phyloP scores from a whole-genome alignment of 2,888 invertebrate genomes.

The Acrocyrtus sp. region DNA sequence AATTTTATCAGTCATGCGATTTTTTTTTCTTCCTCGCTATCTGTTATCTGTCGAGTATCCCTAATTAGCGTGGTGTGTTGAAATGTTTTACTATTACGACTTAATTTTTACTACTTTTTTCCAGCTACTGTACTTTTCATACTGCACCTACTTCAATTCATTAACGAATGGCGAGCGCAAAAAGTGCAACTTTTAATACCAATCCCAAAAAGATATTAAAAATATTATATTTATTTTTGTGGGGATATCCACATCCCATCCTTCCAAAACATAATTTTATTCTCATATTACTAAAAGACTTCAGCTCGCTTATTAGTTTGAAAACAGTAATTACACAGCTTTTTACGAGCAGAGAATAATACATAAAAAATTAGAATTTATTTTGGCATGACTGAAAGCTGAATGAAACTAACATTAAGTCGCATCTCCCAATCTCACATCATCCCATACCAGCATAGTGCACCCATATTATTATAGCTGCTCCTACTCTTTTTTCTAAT shows the following conservation, averaged over 20 bases:
- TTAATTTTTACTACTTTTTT: too few relatives aligned
- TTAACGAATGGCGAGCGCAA: background rate
- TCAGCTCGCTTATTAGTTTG: conserved; percentile 49
- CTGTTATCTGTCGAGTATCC: too few relatives aligned
- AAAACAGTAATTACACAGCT: conserved; percentile 48
- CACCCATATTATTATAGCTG: background rate
- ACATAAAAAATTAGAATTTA: conserved; percentile 11
- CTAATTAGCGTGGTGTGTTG: too few relatives aligned
- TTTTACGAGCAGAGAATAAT: conserved; percentile 44
- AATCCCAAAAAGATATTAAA: conserved; percentile 7
- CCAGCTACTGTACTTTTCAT: background rate
- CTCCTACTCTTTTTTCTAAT: conserved; percentile 8
- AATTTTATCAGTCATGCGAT: too few relatives aligned
- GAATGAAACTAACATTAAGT: background rate
- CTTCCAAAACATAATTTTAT: conserved; percentile 40
- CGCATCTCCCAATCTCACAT: background rate
- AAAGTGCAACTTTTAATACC: background rate
- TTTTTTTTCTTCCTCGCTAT: too few relatives aligned
- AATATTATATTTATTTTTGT: conserved; percentile 1
- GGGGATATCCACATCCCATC: conserved; percentile 11
- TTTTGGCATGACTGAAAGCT: conserved; percentile 2
- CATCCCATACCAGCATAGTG: background rate
- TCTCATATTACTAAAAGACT: too few relatives aligned
- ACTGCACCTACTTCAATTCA: background rate
- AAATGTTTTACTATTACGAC: too few relatives aligned